phyloP scores from a whole-genome alignment of 2,797 vertebrate species.

The Anableps anableps region DNA sequence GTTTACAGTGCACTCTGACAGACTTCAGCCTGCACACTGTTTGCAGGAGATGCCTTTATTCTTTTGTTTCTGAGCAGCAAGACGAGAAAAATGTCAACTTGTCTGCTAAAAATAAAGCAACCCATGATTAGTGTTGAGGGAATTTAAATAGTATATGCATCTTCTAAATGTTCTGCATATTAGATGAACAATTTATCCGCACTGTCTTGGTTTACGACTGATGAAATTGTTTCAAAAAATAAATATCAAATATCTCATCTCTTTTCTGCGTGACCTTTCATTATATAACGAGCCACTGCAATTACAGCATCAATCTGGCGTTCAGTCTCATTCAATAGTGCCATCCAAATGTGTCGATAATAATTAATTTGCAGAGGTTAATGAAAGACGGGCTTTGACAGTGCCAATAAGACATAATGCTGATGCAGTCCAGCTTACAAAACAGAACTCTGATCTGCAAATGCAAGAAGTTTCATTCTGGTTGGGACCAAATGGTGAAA shows the following conservation, averaged over 20 bases:
- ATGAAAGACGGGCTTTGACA: constrained; percentile 34
- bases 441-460: neutral
- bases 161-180: neutral
- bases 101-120: neutral
- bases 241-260: constrained; percentile 55
- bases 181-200: neutral
- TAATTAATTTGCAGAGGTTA: constrained; percentile 56
- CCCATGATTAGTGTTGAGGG: neutral
- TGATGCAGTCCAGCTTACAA: neutral
- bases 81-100: neutral
- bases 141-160: constrained; percentile 10
- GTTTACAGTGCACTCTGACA: constrained; percentile 20
- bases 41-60: constrained; percentile 2
- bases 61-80: neutral
- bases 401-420: constrained; percentile 29
- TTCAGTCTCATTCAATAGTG: constrained; percentile 43
- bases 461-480: neutral
- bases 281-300: constrained; percentile 34
- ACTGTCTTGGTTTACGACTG: neutral
- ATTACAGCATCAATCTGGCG: constrained; percentile 47
- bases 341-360: constrained; percentile 36
- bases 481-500: neutral
- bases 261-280: constrained; percentile 41
- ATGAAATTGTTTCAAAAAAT: constrained; percentile 21
- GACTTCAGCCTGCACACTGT: constrained; percentile 7